Conservation (phyloP, 1,140 invertebrate genomes). For the Vanessa atalanta region DNA sequence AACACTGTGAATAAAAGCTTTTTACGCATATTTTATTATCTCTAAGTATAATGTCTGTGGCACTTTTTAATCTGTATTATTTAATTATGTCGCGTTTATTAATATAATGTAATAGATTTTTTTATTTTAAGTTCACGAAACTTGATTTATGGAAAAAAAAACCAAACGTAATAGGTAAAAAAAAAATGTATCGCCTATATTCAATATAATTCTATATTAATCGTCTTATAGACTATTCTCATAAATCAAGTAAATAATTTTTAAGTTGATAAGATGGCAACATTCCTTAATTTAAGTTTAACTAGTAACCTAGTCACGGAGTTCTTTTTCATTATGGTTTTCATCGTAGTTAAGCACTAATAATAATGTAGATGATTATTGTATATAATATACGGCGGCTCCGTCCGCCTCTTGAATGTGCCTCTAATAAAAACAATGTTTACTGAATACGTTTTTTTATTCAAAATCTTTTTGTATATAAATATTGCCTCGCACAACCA, state of each 20-base stretch:
- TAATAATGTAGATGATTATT: constrained; percentile 41
- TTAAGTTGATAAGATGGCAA: constrained; percentile 36
- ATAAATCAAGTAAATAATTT: constrained; percentile 26
- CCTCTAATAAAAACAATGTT: constrained; percentile 72
- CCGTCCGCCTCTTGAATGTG: constrained; percentile 68
- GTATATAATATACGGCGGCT: constrained; percentile 58
- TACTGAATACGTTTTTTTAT: constrained; percentile 40
- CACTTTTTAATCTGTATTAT: constrained; percentile 52
- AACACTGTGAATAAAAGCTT: constrained; percentile 62
- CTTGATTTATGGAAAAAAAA: neutral
- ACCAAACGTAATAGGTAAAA: neutral
- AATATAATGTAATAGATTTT: neutral
- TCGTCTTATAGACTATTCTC: neutral
- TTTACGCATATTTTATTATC: constrained; percentile 40
- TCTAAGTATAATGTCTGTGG: constrained; percentile 39
- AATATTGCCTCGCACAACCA: too few relatives aligned
- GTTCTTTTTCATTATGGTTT: constrained; percentile 49
- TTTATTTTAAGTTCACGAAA: neutral
- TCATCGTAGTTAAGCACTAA: constrained; percentile 60
- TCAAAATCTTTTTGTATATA: too few relatives aligned
- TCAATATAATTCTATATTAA: neutral
- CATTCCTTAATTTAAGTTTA: constrained; percentile 51
- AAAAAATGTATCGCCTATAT: constrained; percentile 15
- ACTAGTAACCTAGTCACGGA: constrained; percentile 71
- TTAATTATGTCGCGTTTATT: constrained; percentile 32